Percentiles rank a stretch among this genome's conserved stretches.
Evolutionary conservation across 2,888 invertebrate genomes (phyloP).

Genomic region (Mesorhabditis sp.): DNA sequence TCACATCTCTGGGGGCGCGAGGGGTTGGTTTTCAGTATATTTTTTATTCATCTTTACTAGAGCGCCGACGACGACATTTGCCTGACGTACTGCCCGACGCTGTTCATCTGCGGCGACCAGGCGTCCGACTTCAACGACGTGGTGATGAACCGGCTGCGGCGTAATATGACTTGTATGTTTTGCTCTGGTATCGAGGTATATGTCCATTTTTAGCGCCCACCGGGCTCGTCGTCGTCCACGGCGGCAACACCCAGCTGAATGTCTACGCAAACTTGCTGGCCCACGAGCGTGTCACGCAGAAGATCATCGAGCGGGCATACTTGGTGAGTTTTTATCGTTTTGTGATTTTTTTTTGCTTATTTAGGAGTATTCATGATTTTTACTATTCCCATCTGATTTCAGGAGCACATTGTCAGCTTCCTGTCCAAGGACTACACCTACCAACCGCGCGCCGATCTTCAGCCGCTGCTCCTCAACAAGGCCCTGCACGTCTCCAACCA

Average conservation of each 20-base stretch:
- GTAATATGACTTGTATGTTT: constrained; percentile 35
- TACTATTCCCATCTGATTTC: constrained; percentile 8
- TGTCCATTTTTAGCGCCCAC: constrained; percentile 24
- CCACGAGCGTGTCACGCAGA: constrained; percentile 39
- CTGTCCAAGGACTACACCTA: constrained; percentile 24
- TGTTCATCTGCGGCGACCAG: constrained; percentile 45
- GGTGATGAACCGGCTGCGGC: constrained; percentile 32
- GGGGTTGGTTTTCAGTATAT: constrained; percentile 29
- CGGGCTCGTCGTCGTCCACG: constrained; percentile 42
- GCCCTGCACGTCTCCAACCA: constrained; percentile 23
- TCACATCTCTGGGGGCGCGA: constrained; percentile 30
- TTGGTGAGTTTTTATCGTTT: constrained; percentile 20
- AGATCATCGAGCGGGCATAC: constrained; percentile 31
- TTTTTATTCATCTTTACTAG: constrained; percentile 18
- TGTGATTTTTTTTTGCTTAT: neutral
- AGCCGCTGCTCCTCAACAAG: constrained; percentile 26
- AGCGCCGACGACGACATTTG: constrained; percentile 46
- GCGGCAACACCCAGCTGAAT: constrained; percentile 34
- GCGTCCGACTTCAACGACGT: constrained; percentile 31
- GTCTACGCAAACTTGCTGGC: constrained; percentile 29
- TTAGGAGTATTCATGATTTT: neutral
- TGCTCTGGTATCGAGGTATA: neutral
- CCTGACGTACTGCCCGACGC: constrained; percentile 48
- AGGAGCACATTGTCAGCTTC: constrained; percentile 45
- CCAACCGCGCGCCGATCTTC: constrained; percentile 16